Conservation (phyloP, 2,113 vertebrate genomes). For the Leucoraja erinaceus region DNA sequence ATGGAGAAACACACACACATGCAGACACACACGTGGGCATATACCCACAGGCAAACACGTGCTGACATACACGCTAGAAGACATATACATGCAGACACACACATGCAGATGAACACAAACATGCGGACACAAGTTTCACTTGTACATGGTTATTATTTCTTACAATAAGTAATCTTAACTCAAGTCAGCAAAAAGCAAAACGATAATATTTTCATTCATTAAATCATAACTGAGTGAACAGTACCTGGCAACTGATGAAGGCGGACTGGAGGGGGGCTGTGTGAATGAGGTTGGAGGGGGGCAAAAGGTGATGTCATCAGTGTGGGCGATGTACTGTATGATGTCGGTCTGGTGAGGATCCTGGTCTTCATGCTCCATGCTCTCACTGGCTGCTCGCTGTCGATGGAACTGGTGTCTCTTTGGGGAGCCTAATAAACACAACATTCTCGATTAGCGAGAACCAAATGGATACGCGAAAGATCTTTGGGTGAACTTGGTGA, state of each 20-base stretch:
- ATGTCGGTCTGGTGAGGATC: conserved; percentile 71
- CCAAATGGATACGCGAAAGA: background rate
- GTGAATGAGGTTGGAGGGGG: conserved; percentile 61
- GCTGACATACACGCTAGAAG: background rate
- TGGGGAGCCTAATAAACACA: conserved; percentile 68
- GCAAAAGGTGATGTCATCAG: conserved; percentile 63
- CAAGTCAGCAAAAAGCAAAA: background rate
- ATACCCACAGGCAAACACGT: background rate
- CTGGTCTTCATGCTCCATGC: conserved; percentile 81
- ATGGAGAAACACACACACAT: too few relatives aligned
- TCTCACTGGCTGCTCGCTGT: conserved; percentile 89
- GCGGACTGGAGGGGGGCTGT: conserved; percentile 70
- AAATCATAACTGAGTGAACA: conserved; percentile 62
- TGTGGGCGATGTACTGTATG: conserved; percentile 86
- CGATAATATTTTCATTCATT: background rate
- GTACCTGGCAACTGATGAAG: conserved; percentile 96
- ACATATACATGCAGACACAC: too few relatives aligned
- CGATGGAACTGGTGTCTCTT: conserved; percentile 89
- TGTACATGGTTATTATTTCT: background rate
- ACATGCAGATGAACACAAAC: too few relatives aligned
- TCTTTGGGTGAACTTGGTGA: background rate
- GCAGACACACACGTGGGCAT: background rate
- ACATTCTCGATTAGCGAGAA: background rate
- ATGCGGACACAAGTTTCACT: background rate
- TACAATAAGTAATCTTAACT: background rate